Percentiles rank a stretch among this genome's conserved stretches.
Evolutionary conservation across 2,888 invertebrate species (phyloP).

Genomic region (Polylopha cassiicola): DNA sequence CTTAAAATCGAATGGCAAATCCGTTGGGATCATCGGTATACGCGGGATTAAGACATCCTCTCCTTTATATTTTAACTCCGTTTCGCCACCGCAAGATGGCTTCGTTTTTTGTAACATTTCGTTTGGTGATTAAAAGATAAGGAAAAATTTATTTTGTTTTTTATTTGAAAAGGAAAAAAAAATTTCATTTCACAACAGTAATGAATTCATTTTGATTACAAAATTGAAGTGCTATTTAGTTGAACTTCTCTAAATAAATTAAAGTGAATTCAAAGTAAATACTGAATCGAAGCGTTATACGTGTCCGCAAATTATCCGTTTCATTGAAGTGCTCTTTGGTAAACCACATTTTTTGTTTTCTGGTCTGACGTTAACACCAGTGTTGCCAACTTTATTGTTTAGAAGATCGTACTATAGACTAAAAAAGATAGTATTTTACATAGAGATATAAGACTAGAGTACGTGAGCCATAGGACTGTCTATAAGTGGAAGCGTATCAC

Average conservation of each 20-base stretch:
- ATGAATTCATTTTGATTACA: constrained; percentile 32
- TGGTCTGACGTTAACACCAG: constrained; percentile 10
- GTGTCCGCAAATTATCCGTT: constrained; percentile 23
- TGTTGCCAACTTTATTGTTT: no score
- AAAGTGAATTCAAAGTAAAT: constrained; percentile 31
- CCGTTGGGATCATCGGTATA: constrained; percentile 28
- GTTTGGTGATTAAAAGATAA: constrained; percentile 31
- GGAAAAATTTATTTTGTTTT: constrained; percentile 26
- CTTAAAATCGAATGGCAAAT: constrained; percentile 24
- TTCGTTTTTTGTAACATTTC: constrained; percentile 31
- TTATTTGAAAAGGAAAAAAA: constrained; percentile 24
- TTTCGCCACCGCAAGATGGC: constrained; percentile 28
- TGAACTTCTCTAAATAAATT: constrained; percentile 30
- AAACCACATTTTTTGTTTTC: constrained; percentile 22
- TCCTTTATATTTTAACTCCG: constrained; percentile 21
- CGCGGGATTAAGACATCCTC: constrained; percentile 23
- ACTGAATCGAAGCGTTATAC: constrained; percentile 24
- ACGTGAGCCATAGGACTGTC: no score
- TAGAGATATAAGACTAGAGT: no score
- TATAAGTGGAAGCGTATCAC: no score
- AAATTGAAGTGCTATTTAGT: constrained; percentile 31
- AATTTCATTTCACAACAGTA: constrained; percentile 33
- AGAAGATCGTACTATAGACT: no score
- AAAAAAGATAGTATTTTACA: no score
- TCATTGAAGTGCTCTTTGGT: constrained; percentile 24